A percentile compares a stretch with the other conserved stretches of the same genome.
Conservation (phyloP, 2,797 vertebrate species). For the Parauchenoglanis punctatus region DNA sequence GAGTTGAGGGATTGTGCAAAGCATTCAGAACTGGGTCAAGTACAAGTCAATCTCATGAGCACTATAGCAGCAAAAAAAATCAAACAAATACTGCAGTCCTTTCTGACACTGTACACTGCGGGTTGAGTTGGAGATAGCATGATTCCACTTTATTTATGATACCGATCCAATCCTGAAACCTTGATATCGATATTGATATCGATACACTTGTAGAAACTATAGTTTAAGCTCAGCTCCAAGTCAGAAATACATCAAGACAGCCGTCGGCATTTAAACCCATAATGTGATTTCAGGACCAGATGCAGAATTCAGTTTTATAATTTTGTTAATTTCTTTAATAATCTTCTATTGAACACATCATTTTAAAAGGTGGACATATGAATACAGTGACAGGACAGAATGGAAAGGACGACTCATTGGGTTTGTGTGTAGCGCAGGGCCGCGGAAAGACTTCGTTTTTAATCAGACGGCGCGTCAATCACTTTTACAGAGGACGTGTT, state of each 20-base stretch:
- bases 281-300: not conserved
- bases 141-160: not conserved
- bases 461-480: slow-evolving; percentile 78
- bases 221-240: not conserved
- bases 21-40: not conserved
- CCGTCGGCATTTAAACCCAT: not conserved
- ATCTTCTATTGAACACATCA: not conserved
- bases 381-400: not conserved
- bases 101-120: not conserved
- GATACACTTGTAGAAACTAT: not conserved
- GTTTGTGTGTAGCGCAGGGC: slow-evolving; percentile 72
- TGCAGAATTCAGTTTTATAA: not conserved
- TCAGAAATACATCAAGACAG: not conserved
- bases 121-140: not conserved
- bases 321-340: not conserved
- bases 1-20: not conserved
- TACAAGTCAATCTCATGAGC: not conserved
- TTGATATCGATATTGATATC: no score
- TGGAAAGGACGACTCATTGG: slow-evolving; percentile 48
- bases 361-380: not conserved
- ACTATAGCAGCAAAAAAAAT: not conserved
- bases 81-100: not conserved
- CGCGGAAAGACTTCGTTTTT: slow-evolving; percentile 73
- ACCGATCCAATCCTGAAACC: no score
- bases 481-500: slow-evolving; percentile 73